Base-by-base conservation (phyloP, 2,797 vertebrate genomes). In the Brachyrhaphis roseni region DNA sequence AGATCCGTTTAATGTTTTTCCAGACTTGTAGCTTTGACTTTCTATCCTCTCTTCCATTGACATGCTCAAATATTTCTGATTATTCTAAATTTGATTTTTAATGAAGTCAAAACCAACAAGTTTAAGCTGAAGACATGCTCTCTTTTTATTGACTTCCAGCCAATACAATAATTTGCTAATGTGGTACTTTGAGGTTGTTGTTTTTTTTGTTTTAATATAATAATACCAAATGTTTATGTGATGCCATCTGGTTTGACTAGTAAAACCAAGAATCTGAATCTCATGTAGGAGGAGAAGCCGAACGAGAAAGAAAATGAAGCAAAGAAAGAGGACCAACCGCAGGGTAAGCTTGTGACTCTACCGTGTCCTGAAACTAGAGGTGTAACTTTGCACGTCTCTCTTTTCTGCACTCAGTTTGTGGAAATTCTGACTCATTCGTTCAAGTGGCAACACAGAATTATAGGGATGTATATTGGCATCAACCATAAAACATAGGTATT, bases 261-360 rank as follows among this genome's bases (percentile, higher is more conserved):
- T 89, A 75, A 80, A 79, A 64, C 13, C 3, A 59, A 80, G 41
- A 7, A 18, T 83, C 73, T 90, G 79, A 87, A 68, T 84, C 74
- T 88, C 18, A 1, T 87, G 70, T n/a, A 93, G 93, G 90, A 93
- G 55, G 88, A 93, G 85, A 93, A 91, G 81, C 80, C 90, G 73
- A 86, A 43, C 20, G 83, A 88, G 70, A 91, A 93, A 74, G 84
- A 88, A 77, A 88, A 94, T 88, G 93, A 88, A 77, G 87, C 81
- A 71, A 93, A 92, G 80, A 90, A 89, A 74, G 91, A 81, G 76
- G 92, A 90, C 75, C 86, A 86, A 88, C 78, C 83, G 0, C 74
- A 81, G 78, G 92, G 95, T 96, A 78, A 91, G 93, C 18, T 26
- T 41, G 34, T 41, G 34, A 8, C 64, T 68, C 1, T 39, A 36